Base-by-base conservation (phyloP, 2,888 invertebrate genomes). In the Caenorhabditis doughertyi region DNA sequence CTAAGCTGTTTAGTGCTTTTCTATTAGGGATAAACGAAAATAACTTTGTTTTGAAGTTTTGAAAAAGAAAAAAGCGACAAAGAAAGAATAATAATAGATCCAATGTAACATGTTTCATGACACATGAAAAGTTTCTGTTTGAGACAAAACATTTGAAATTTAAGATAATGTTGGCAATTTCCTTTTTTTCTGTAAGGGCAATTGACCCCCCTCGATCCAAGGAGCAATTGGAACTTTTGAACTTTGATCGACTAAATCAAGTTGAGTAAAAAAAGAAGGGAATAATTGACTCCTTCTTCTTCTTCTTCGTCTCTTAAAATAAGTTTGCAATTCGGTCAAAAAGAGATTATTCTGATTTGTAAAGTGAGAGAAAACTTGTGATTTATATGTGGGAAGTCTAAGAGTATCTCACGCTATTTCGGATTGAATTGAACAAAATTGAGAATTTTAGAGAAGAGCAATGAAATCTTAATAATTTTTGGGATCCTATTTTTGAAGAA, bases 171-270 rank as follows among this genome's bases (percentile, higher is more conserved):
- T 60, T 44, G 60, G 60, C 60, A 60, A 60, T 60, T 60, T 60
- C 25, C 60, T 47, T 3, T 42, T 3, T 47, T 47, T 47, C 25
- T 27, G 13, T 39, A 44, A 60, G 60, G 42, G 39, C 42, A 60
- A 60, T 60, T 44, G 60, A 60, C 58, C 42, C 1, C 58, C 58
- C 18, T 16, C 27, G 58, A 42, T 7, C 23, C 16, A 21, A 23
- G 11, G 39, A 39, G 58, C 3, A 58, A n/a, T n/a, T n/a, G 32
- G 56, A 67, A 67, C 67, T 67, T 67, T 67, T 67, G 67, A 51
- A 53, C 51, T 29, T 67, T 67, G 67, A 53, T 53, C 67, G 67
- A 53, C 53, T 67, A 67, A 53, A 67, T 51, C 21, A 51, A 35
- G 13, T 47, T 35, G 35, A 7, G 9, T 9, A 0, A 21, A 51